These are phyloP conservation scores for Brachystomella parvula DNA, from an alignment of 1,140 invertebrate species.

Conservation along the genomic window DNA sequence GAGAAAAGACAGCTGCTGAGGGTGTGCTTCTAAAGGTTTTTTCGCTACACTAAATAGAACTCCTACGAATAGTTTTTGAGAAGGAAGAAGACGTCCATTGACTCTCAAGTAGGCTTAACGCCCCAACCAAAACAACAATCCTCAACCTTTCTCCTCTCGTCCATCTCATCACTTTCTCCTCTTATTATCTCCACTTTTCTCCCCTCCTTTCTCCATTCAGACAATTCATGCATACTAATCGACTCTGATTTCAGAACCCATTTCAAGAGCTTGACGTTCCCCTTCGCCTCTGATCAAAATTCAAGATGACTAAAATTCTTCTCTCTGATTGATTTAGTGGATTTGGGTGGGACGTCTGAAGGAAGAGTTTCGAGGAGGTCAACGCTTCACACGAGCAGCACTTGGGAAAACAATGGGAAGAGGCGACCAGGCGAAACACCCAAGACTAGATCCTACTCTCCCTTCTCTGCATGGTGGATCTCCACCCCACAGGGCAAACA, in stretches of 20 bases:
- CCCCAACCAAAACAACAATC: constrained; percentile 13
- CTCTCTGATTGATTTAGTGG: no score
- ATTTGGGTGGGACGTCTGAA: no score
- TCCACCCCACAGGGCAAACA: no score
- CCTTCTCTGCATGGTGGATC: no score
- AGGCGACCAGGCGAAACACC: no score
- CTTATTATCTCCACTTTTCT: background rate
- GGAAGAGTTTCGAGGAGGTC: no score
- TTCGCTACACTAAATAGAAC: constrained; percentile 18
- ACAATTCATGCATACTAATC: constrained; percentile 13
- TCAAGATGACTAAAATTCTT: no score
- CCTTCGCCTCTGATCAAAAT: no score
- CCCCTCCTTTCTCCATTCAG: background rate
- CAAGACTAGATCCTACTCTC: no score
- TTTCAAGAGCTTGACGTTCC: background rate
- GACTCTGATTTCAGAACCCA: constrained; percentile 5
- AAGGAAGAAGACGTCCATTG: constrained; percentile 23
- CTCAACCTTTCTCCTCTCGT: background rate
- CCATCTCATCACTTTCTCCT: constrained; percentile 9
- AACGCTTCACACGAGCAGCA: no score
- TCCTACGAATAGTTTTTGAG: constrained; percentile 22
- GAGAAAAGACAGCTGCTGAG: constrained; percentile 8
- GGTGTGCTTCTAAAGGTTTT: background rate
- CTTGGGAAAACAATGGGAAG: no score
- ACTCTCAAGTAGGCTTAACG: constrained; percentile 28